Conservation (phyloP, 2,888 invertebrate genomes). For the Dermolepida albohirtum region DNA sequence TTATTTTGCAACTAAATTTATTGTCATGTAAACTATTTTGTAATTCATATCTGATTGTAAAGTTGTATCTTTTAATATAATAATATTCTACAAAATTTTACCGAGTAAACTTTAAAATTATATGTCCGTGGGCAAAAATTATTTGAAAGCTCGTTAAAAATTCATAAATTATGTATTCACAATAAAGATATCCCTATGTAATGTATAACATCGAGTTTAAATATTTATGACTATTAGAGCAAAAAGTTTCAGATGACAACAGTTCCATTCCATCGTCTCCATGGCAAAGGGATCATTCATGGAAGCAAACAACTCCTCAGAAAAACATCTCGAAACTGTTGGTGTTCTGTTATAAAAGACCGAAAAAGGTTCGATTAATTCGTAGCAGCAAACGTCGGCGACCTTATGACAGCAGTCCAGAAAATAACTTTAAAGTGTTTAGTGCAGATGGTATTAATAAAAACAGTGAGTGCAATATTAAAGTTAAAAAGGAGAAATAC, state of each 20-base stretch:
- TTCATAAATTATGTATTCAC: too few species aligned
- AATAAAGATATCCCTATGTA: too few species aligned
- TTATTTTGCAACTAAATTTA: too few species aligned
- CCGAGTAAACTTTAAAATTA: too few species aligned
- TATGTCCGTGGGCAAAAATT: too few species aligned
- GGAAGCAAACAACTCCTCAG: constrained; percentile 85
- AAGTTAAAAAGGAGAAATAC: constrained; percentile 47
- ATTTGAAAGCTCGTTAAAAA: too few species aligned
- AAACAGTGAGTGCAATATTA: constrained; percentile 53
- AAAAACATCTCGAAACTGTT: constrained; percentile 80
- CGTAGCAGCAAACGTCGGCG: constrained; percentile 48
- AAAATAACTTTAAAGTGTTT: constrained; percentile 45
- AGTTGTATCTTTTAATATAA: too few species aligned
- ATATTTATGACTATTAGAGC: constrained; percentile 9
- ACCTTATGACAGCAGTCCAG: constrained; percentile 48
- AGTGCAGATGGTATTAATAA: constrained; percentile 48
- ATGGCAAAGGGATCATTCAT: constrained; percentile 90
- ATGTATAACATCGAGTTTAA: background rate
- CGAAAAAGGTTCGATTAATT: constrained; percentile 61
- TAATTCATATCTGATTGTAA: too few species aligned
- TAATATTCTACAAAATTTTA: too few species aligned
- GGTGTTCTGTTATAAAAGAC: constrained; percentile 76
- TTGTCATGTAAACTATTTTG: too few species aligned
- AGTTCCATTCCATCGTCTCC: constrained; percentile 91
- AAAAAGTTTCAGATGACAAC: constrained; percentile 86